These are phyloP conservation scores for Rhamnusium bicolor DNA, from an alignment of 2,888 invertebrate genomes.

Conservation along the genomic window DNA sequence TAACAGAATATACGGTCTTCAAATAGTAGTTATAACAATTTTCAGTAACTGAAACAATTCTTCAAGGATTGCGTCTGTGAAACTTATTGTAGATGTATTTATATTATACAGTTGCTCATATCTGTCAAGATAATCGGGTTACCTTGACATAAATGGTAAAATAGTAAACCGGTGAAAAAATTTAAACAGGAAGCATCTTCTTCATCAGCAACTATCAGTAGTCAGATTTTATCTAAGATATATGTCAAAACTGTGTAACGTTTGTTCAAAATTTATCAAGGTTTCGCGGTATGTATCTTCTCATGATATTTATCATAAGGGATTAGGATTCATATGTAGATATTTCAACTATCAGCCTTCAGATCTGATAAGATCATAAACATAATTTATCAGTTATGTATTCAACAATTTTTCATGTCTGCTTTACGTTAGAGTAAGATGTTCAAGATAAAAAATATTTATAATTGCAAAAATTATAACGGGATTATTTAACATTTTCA, in stretches of 20 bases:
- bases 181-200: conserved; percentile 29
- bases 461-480: too few relatives aligned
- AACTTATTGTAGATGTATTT: neutral
- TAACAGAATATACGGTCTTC: too few relatives aligned
- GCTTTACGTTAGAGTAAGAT: neutral
- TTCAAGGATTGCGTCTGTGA: neutral
- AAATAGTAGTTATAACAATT: too few relatives aligned
- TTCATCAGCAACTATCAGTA: conserved; percentile 15
- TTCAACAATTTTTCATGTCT: neutral
- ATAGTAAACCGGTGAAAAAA: conserved; percentile 8
- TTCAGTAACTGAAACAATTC: too few relatives aligned
- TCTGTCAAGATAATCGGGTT: conserved; percentile 19
- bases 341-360: conserved; percentile 16
- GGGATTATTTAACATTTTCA: too few relatives aligned
- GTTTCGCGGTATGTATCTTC: conserved; percentile 2
- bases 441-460: neutral
- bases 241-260: conserved; percentile 10
- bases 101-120: neutral
- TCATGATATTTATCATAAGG: conserved; percentile 18
- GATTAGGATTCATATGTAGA: conserved; percentile 30
- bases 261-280: conserved; percentile 24
- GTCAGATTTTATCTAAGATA: conserved; percentile 23
- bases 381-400: neutral
- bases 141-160: conserved; percentile 22
- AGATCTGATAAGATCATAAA: conserved; percentile 18